These are phyloP conservation scores for Dufourea novaeangliae DNA, from an alignment of 1,140 invertebrate species.

Conservation along the genomic window DNA sequence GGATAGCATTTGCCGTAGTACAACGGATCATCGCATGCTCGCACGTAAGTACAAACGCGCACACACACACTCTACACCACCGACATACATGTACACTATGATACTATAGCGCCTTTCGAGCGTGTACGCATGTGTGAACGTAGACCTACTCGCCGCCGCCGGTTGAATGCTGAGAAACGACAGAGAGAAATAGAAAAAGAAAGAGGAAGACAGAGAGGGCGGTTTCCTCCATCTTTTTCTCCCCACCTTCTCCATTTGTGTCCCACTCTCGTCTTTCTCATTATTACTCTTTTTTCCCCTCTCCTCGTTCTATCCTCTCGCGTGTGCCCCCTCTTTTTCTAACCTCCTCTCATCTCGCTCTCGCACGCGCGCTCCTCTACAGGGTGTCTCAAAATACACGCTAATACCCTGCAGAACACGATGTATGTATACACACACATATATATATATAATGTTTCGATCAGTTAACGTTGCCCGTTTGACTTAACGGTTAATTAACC, in stretches of 20 bases:
- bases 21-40: constrained; percentile 50
- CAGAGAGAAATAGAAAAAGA: no score
- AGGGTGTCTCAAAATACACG: background rate
- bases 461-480: no score
- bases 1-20: constrained; percentile 58
- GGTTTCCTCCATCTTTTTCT: constrained; percentile 54
- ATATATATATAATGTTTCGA: no score
- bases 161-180: constrained; percentile 51
- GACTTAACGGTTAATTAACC: background rate
- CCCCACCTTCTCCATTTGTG: constrained; percentile 17
- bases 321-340: constrained; percentile 8
- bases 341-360: constrained; percentile 2
- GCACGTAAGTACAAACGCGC: constrained; percentile 59
- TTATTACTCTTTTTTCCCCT: constrained; percentile 38
- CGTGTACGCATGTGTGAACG: constrained; percentile 11
- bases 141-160: constrained; percentile 43
- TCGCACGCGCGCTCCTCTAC: constrained; percentile 35
- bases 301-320: constrained; percentile 32
- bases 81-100: background rate
- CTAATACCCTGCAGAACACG: background rate
- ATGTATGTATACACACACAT: no score
- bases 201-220: constrained; percentile 21
- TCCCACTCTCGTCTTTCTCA: constrained; percentile 22
- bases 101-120: constrained; percentile 6
- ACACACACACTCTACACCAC: background rate